These are phyloP conservation scores for Leptinotarsa peninsularis DNA, from an alignment of 2,888 invertebrate species.

Conservation along the genomic window DNA sequence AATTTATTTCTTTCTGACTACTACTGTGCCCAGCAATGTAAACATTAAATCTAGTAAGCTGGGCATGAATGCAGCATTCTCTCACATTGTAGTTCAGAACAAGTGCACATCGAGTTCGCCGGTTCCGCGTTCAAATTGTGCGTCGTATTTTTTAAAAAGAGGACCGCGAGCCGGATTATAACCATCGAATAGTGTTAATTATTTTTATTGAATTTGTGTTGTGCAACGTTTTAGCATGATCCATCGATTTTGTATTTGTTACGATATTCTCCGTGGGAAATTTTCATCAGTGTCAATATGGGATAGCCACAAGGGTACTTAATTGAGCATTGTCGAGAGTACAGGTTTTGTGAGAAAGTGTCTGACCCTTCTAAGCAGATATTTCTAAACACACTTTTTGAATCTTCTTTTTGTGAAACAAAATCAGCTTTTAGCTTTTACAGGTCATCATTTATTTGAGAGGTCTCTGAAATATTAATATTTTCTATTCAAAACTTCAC, in stretches of 20 bases:
- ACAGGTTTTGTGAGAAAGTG: neutral
- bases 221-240: conserved; percentile 15
- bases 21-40: conserved; percentile 31
- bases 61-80: conserved; percentile 28
- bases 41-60: conserved; percentile 36
- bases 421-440: too few species aligned
- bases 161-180: neutral
- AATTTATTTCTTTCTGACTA: conserved; percentile 31
- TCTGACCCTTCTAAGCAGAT: neutral
- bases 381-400: too few species aligned
- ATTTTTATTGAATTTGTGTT: neutral
- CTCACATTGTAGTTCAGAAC: conserved; percentile 37
- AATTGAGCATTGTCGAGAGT: neutral
- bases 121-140: conserved; percentile 4
- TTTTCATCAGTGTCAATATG: neutral
- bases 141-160: neutral
- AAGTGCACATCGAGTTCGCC: conserved; percentile 23
- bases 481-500: too few species aligned
- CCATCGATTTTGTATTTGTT: neutral
- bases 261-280: neutral
- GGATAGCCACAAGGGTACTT: neutral
- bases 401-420: neutral
- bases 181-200: neutral
- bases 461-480: too few species aligned
- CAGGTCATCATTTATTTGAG: too few species aligned